Evolutionary conservation across 2,113 vertebrate species (phyloP), one percentile per base, ranked within the genome.

Genomic region (Dasypus novemcinctus): DNA sequence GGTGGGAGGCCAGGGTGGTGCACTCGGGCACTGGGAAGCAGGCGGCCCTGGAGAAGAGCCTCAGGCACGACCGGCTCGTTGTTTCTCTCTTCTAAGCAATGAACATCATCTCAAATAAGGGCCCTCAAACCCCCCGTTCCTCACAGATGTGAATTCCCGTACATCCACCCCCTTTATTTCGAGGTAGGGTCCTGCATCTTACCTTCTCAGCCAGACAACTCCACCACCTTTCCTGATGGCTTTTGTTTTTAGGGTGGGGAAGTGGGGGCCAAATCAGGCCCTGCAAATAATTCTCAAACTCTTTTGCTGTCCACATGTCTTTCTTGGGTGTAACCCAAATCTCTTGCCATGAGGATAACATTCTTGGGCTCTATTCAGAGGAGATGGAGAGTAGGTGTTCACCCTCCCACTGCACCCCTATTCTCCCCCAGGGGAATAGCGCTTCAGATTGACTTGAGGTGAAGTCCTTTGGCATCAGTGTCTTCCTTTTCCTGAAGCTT

Each of bases 401-500:
- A 33, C 33, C 59, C 29, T 13, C 49, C 18, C 11, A 5, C 66
- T 8, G 0, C 1, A 3, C 8, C 63, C 57, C 0, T 2, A 5
- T 4, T n/a, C 49, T n/a, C 6, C 17, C 0, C 23, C 13, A 17
- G 5, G 3, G 20, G 25, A 76, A 15, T 7, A 20, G 72, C 57
- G 25, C 69, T 41, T 46, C 31, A 0, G 7, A 4, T 4, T 33
- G 27, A 33, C 78, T 15, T 0, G 17, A 25, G 52, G 9, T 27
- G 5, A 21, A 2, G 12, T 23, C 18, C 72, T 57, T 8, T 69
- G 29, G n/a, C 81, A 21, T 6, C 85, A 13, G 54, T 2, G 9
- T 18, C 71, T 38, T 46, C 14, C 0, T 15, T 18, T 63, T 63
- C 88, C 41, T 25, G 23, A 27, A 18, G 66, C 72, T 36, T 41